Evolutionary conservation across 2,797 vertebrate genomes (phyloP).

Genomic region (Pangasius macronema): DNA sequence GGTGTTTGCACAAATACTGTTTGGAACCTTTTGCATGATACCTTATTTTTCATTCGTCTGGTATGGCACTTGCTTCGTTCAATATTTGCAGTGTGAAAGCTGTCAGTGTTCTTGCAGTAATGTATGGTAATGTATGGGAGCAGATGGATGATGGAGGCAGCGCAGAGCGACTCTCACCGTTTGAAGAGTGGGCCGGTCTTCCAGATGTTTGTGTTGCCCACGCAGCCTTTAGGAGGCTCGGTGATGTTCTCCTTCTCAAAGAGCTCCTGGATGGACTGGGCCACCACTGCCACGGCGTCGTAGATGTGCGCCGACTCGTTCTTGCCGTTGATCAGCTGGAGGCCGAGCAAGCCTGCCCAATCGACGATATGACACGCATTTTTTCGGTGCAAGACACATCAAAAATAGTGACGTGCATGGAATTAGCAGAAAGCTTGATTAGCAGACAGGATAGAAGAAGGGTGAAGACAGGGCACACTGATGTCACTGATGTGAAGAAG

Average conservation of each 20-base stretch:
- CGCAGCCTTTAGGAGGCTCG: slow-evolving; percentile 85
- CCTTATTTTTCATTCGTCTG: slow-evolving; percentile 6
- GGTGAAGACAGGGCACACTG: slow-evolving; percentile 48
- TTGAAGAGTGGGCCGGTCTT: slow-evolving; percentile 89
- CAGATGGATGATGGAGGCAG: slow-evolving; percentile 43
- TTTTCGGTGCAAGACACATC: slow-evolving; percentile 12
- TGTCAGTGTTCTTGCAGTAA: slow-evolving; percentile 39
- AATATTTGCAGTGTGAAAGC: slow-evolving; percentile 49
- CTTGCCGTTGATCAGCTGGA: slow-evolving; percentile 89
- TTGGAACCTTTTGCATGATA: neutral
- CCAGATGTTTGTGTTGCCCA: slow-evolving; percentile 92
- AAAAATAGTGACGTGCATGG: slow-evolving; percentile 48
- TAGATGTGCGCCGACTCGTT: slow-evolving; percentile 89
- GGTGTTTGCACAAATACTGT: slow-evolving; percentile 23
- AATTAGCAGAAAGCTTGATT: slow-evolving; percentile 38
- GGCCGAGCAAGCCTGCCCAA: slow-evolving; percentile 82
- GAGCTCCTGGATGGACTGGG: slow-evolving; percentile 85
- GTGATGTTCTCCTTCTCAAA: slow-evolving; percentile 92
- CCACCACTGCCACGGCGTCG: slow-evolving; percentile 84
- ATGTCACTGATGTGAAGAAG: slow-evolving; percentile 58
- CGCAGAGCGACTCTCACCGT: slow-evolving; percentile 70
- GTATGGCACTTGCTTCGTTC: slow-evolving; percentile 26
- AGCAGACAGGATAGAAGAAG: slow-evolving; percentile 42
- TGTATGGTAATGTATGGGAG: slow-evolving; percentile 52
- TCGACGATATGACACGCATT: slow-evolving; percentile 49